Evolutionary conservation across 2,113 vertebrate genomes (phyloP), one percentile per base, ranked within the genome.

Genomic region (Corythaixoides concolor): DNA sequence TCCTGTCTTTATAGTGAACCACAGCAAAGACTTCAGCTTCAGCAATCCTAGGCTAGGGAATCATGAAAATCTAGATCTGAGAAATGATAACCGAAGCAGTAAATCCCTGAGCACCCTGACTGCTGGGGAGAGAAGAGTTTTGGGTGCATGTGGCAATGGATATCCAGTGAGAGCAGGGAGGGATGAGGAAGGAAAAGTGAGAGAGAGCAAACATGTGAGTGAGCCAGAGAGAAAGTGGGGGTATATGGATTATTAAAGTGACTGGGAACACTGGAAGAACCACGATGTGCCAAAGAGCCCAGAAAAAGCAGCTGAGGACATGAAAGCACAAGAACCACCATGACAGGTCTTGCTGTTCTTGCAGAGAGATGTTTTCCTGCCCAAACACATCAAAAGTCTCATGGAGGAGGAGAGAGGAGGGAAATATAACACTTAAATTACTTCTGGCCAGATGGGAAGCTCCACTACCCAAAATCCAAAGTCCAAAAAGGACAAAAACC

Each of bases 381-480:
- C 41, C 68, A 77, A 58, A 56, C 30, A 73, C 55, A 73, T 56
- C 56, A 37, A 68, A 79, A n/a, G 58, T 55, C 37, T 59, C 59
- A 47, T 7, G 7, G 35, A 64, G 22, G 22, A 76, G 27, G 17
- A 0, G 7, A 41, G 11, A 9, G 14, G 9, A 68, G 35, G 55
- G 37, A 55, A 59, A 28, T 19, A 16, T 32, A 47, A 82, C 37
- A 28, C 24, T 70, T 17, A 1, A 1, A 9, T 41, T 43, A 39
- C 30, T 85, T 73, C 60, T 76, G 80, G 18, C 15, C 33, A 45
- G 62, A 33, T 22, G 56, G 11, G 33, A 22, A 88, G 5, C 18
- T 56, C 67, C 33, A 6, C 33, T 53, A 58, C 9, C 0, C 0
- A 64, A 79, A 60, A 64, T 11, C 0, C 49, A 19, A 47, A 64